These are phyloP conservation scores for Oryctes rhinoceros DNA, from an alignment of 1,140 invertebrate genomes.

Conservation along the genomic window DNA sequence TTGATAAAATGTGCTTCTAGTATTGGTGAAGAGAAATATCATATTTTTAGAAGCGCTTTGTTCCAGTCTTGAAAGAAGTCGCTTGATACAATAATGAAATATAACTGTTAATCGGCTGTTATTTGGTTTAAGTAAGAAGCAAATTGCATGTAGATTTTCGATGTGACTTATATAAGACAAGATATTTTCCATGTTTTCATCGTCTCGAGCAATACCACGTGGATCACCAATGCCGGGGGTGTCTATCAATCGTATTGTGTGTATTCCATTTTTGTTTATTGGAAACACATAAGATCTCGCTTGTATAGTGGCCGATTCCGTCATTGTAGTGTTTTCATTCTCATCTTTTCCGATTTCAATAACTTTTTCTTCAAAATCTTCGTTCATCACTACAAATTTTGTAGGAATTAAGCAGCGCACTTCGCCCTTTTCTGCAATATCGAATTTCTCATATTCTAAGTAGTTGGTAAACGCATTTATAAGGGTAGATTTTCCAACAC, in stretches of 20 bases:
- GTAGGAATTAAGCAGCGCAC: slow-evolving; percentile 53
- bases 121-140: slow-evolving; percentile 53
- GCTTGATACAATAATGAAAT: slow-evolving; percentile 55
- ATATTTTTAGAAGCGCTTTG: slow-evolving; percentile 54
- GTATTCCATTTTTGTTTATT: slow-evolving; percentile 44
- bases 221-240: slow-evolving; percentile 53
- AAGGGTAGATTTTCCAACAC: slow-evolving; percentile 58
- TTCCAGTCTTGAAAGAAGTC: slow-evolving; percentile 54
- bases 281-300: slow-evolving; percentile 56
- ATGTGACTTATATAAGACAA: slow-evolving; percentile 52
- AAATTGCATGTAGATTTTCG: slow-evolving; percentile 55
- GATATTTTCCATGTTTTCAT: slow-evolving; percentile 56
- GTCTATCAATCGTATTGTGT: slow-evolving; percentile 54
- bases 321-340: slow-evolving; percentile 45
- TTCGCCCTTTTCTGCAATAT: slow-evolving; percentile 48
- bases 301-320: slow-evolving; percentile 54
- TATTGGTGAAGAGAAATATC: slow-evolving; percentile 55
- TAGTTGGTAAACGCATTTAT: slow-evolving; percentile 57
- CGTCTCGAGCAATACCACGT: slow-evolving; percentile 53
- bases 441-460: slow-evolving; percentile 50
- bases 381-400: slow-evolving; percentile 49
- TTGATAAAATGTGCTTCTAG: slow-evolving; percentile 51
- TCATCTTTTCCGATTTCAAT: slow-evolving; percentile 36
- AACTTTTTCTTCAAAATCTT: slow-evolving; percentile 45
- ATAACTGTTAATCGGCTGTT: slow-evolving; percentile 46